Evolutionary conservation across 2,888 invertebrate species (phyloP), one percentile per base, ranked within the genome.

Genomic region (Eristalis intricaria): DNA sequence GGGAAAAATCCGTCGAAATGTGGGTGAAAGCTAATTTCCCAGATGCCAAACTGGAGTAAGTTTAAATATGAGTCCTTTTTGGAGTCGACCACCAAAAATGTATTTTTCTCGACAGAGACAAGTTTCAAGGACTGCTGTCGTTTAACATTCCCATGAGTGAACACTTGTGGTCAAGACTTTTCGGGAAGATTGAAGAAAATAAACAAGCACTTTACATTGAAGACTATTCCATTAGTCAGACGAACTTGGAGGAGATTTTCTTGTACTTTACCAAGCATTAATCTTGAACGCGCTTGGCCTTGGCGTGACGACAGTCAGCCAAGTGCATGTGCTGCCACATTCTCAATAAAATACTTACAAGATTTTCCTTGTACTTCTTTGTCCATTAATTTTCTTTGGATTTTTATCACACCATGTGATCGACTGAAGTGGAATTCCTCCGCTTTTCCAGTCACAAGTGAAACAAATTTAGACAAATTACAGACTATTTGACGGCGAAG

Each of bases 161-260:
- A 58, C 93, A 95, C 84, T 94, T 94, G 63, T 96, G 96, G 96
- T 95, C 96, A 0, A 92, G 93, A 70, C 95, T 97, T 91, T 97
- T 97, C 91, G 95, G 95, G 1, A 93, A 94, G 4, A 95, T 97
- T 94, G 96, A 97, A 91, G 91, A 92, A 0, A 95, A 95, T 70
- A 95, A 95, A 78, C 90, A 91, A 1, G 90, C 92, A 10, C 92
- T 95, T 0, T 94, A 94, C 74, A 94, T 97, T 11, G 96, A 96
- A 90, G 97, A 97, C 91, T 97, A 97, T 92, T 95, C 95, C 61
- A 95, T 97, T 68, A 95, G 96, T 75, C 97, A 97, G 92, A 96
- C 97, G 0, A 96, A 96, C 0, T 93, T 97, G 40, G 97, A 97
- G 92, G 97, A 97, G 93, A 96, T 97, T 88, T 96, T 96, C 92